These are phyloP conservation scores for Drosophila phalerata DNA, from an alignment of 2,888 invertebrate species.

Conservation along the genomic window DNA sequence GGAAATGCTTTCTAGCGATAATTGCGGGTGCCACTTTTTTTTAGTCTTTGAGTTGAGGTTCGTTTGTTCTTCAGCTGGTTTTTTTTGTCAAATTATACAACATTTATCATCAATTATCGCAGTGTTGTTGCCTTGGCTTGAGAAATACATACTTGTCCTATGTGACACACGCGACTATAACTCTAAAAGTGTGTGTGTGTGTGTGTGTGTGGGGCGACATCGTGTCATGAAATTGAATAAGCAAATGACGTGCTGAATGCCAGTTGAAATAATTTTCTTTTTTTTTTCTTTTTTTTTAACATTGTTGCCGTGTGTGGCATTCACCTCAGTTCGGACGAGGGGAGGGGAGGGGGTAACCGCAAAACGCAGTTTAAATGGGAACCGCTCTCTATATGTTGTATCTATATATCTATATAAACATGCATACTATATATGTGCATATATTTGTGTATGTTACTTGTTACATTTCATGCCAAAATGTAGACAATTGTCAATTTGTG, in stretches of 20 bases:
- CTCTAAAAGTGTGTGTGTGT: slow-evolving; percentile 20
- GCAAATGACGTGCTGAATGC: slow-evolving; percentile 84
- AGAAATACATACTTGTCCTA: slow-evolving; percentile 72
- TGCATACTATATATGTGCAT: background rate
- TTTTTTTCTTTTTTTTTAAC: background rate
- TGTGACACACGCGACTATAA: slow-evolving; percentile 74
- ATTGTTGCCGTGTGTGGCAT: slow-evolving; percentile 59
- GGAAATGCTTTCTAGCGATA: slow-evolving; percentile 80
- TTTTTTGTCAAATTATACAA: slow-evolving; percentile 83
- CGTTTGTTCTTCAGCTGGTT: slow-evolving; percentile 29
- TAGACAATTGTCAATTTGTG: slow-evolving; percentile 75
- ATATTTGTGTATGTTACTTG: slow-evolving; percentile 9
- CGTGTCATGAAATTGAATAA: slow-evolving; percentile 80
- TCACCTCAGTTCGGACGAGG: slow-evolving; percentile 50
- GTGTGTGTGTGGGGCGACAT: slow-evolving; percentile 58
- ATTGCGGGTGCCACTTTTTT: slow-evolving; percentile 71
- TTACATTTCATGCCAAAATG: slow-evolving; percentile 77
- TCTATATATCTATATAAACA: slow-evolving; percentile 1
- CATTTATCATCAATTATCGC: slow-evolving; percentile 85
- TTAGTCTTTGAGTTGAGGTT: slow-evolving; percentile 15
- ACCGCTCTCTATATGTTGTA: slow-evolving; percentile 23
- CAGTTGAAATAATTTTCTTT: slow-evolving; percentile 67
- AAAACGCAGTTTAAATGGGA: slow-evolving; percentile 76
- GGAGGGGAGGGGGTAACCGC: slow-evolving; percentile 47
- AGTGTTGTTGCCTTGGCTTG: slow-evolving; percentile 54